Evolutionary conservation across 2,797 vertebrate genomes (phyloP).

Genomic region (Calcarius lapponicus): DNA sequence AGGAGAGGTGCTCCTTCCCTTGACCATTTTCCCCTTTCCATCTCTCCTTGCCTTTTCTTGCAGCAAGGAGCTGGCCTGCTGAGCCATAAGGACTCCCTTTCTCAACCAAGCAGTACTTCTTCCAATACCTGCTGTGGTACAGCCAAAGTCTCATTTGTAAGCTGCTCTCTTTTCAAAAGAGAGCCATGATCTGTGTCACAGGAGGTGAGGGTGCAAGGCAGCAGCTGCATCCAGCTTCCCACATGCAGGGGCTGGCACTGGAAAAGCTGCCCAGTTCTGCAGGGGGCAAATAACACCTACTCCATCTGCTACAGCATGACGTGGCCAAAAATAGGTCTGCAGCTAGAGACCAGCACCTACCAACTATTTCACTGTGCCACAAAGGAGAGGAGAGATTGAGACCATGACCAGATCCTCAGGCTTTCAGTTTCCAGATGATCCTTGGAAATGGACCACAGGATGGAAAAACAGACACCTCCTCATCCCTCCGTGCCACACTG

Average conservation of each 20-base stretch:
- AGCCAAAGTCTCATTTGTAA: neutral
- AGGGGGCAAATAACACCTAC: neutral
- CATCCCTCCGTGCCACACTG: neutral
- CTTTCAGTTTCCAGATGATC: neutral
- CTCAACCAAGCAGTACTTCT: neutral
- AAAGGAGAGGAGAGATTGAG: neutral
- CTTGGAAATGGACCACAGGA: neutral
- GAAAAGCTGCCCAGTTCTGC: neutral
- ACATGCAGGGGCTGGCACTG: neutral
- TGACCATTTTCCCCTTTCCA: neutral
- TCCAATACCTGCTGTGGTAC: neutral
- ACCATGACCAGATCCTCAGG: neutral
- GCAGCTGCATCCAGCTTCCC: neutral
- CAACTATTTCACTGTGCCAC: neutral
- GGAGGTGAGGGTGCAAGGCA: neutral
- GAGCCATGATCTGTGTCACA: neutral
- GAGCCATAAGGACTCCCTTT: neutral
- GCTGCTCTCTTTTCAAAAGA: neutral
- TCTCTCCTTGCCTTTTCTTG: neutral
- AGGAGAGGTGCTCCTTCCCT: neutral
- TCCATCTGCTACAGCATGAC: neutral
- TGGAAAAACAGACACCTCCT: neutral
- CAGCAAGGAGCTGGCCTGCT: neutral
- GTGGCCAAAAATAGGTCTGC: fast-evolving
- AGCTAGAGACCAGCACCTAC: neutral